phyloP scores from a whole-genome alignment of 2,113 vertebrate genomes.

The Onychostoma macrolepis region DNA sequence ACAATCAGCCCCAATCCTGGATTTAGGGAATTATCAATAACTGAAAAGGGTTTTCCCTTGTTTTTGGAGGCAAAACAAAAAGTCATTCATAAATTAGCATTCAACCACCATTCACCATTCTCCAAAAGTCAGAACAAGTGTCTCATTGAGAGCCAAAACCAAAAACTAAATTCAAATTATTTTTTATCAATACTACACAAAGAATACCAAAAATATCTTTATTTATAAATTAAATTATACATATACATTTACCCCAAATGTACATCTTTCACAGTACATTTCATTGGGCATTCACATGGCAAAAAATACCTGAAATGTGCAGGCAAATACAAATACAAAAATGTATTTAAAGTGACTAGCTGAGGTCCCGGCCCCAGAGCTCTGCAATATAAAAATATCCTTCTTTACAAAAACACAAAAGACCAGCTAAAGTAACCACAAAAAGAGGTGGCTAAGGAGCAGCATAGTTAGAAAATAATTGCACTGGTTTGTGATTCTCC shows the following conservation, averaged over 20 bases:
- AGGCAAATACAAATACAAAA: conserved; percentile 96
- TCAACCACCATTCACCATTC: conserved; percentile 10
- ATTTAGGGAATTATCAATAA: neutral
- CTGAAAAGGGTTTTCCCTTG: neutral
- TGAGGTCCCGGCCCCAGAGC: conserved; percentile 83
- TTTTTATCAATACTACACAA: conserved; percentile 90
- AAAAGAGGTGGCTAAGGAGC: conserved; percentile 71
- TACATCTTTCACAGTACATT: conserved; percentile 71
- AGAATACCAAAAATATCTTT: conserved; percentile 99
- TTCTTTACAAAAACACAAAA: conserved; percentile 58
- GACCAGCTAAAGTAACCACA: conserved; percentile 56
- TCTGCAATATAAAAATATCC: conserved; percentile 81
- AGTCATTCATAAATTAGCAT: conserved; percentile 1
- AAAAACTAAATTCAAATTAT: conserved; percentile 19
- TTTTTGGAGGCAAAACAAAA: neutral
- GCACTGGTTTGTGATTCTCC: conserved; percentile 56
- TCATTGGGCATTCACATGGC: conserved; percentile 83
- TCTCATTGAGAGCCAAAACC: conserved; percentile 28
- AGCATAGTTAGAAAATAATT: conserved; percentile 66
- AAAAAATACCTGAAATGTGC: conserved; percentile 86
- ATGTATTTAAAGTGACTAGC: conserved; percentile 91
- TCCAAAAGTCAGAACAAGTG: conserved; percentile 46
- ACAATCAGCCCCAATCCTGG: conserved; percentile 8
- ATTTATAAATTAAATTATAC: conserved; percentile 95
- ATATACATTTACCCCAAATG: conserved; percentile 74